Base-by-base conservation (phyloP, 2,888 invertebrate genomes). In the Mythimna pallens region DNA sequence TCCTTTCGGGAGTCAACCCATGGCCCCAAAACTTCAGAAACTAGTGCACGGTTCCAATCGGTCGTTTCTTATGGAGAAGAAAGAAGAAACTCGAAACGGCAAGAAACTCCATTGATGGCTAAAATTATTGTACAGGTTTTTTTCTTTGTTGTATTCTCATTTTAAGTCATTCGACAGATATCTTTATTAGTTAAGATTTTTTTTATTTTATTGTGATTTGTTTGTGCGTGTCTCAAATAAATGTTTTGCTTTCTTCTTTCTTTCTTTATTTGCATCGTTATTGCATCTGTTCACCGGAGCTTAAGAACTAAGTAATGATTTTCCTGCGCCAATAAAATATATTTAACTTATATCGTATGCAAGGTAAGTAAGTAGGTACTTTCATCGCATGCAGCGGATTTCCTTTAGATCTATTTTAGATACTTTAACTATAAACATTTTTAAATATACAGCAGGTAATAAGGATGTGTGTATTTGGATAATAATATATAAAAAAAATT, bases 401-500 rank as follows among this genome's bases (percentile, higher is more conserved):
- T 64, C 54, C 40, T 54, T 64, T 43, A 36, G 12, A 43, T 50
- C 62, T 65, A 62, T 57, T 70, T 78, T 52, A 69, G 34, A 47
- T 54, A 47, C 22, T 25, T 54, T 20, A 77, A 20, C 47, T 76
- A n/a, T 50, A 50, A 47, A 62, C 20, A 61, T 62, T 66, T 52
- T 57, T 5, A 58, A 36, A 58, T 30, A 30, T 20, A 54, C 43
- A 14, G 20, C 22, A 5, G 20, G 58, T 20, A 58, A 47, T 58
- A 63, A 30, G 63, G 69, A 68, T 76, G 43, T n/a, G 20, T n/a
- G 9, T 3, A 55, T 52, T 34, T 12, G 17, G 55, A 5, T 50
- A 52, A 17, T 40, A 34, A 5, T 50, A 52, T 12, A 34, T 25
- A 65, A 64, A 17, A 54, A 20, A 65, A 40, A 14, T 36, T 20